Evolutionary conservation across 1,140 invertebrate species (phyloP), one percentile per base, ranked within the genome.

Genomic region (Dendroctonus valens): DNA sequence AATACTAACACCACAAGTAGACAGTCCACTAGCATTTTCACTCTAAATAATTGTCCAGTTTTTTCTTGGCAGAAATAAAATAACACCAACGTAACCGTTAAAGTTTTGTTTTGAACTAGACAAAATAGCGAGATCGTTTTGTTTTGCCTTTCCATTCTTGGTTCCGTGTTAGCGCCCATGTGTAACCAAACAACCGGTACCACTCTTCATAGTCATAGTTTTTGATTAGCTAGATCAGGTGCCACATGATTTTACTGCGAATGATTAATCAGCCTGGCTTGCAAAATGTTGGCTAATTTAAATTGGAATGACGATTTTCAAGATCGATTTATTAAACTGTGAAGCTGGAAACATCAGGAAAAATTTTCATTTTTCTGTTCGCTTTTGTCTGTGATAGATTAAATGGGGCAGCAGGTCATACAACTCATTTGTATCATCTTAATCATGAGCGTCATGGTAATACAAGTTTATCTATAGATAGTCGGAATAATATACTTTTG

Each of bases 81-180:
- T 5, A 40, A 59, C 39, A 55, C 53, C 26, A 46, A 11, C n/a
- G 26, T 44, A 59, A 60, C 26, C 38, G 52, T 41, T 53, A 7
- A 15, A 37, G 12, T 66, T 59, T 38, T 8, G 11, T 44, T 54
- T 55, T 48, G 39, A 55, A 61, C 65, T 52, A 42, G 64, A 59
- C 44, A 67, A 41, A 67, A 44, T 65, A 50, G 41, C 37, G 41
- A 66, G 41, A 63, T 41, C 62, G 39, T 66, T 71, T 61, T 71
- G 65, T 65, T 70, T 59, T 68, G 66, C 72, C 69, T 73, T 74
- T 74, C 73, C 67, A 73, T 69, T 73, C 69, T 64, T 70, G 68
- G 74, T 75, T 75, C 73, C 74, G 68, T 74, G 69, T 74, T 75
- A 53, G 59, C 65, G 59, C 59, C 69, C 74, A 75, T 72, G 74